Evolutionary conservation across 1,140 invertebrate genomes (phyloP).

Genomic region (Heliconius eleuchia): DNA sequence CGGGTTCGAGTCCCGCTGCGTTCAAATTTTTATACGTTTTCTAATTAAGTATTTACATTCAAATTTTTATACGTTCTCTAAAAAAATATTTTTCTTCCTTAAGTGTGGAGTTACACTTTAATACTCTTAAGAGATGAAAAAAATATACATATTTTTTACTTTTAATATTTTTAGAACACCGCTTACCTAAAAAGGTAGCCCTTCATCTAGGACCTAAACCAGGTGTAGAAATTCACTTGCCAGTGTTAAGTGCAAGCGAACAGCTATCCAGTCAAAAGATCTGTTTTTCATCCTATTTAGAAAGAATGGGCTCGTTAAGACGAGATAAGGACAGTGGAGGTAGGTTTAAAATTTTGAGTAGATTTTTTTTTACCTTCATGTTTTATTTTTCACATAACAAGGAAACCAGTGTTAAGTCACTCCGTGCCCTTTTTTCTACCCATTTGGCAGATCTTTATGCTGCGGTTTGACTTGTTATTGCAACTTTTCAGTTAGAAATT

Average conservation of each 20-base stretch:
- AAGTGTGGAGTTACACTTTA: too few species aligned
- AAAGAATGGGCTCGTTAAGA: conserved; percentile 82
- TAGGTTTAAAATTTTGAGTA: conserved; percentile 25
- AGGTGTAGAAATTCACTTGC: conserved; percentile 84
- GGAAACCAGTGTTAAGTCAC: background rate
- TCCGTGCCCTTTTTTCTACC: background rate
- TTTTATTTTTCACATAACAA: background rate
- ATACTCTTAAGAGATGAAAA: background rate
- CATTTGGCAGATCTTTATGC: too few species aligned
- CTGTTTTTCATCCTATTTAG: conserved; percentile 87
- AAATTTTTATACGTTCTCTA: too few species aligned
- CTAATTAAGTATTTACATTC: too few species aligned
- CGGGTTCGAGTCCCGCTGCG: too few species aligned
- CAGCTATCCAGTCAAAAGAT: conserved; percentile 88
- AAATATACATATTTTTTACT: background rate
- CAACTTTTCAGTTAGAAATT: too few species aligned
- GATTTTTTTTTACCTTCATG: background rate
- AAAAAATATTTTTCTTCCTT: too few species aligned
- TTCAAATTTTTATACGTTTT: too few species aligned
- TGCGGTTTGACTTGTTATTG: too few species aligned
- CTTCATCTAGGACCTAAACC: conserved; percentile 73
- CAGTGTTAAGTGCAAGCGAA: conserved; percentile 87
- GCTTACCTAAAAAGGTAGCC: conserved; percentile 49
- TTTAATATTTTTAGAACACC: conserved; percentile 46
- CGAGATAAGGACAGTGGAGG: conserved; percentile 66